These are phyloP conservation scores for Leucoptera coffeella DNA, from an alignment of 2,888 invertebrate species.

Conservation along the genomic window DNA sequence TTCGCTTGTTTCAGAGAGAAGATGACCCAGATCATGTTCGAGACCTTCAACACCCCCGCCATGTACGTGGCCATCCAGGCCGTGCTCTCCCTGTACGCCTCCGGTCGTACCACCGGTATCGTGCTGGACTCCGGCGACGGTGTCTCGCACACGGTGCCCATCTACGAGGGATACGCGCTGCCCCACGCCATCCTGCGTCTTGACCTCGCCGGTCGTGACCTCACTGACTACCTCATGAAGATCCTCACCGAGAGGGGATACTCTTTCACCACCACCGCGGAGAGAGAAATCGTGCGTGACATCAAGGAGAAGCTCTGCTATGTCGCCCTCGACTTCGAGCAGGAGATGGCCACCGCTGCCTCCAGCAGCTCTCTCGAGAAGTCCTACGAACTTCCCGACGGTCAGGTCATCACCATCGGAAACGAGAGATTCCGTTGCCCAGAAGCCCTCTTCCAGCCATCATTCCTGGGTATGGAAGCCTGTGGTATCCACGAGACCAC, in stretches of 20 bases:
- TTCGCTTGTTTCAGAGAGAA: slow-evolving; percentile 59
- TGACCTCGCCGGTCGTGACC: slow-evolving; percentile 87
- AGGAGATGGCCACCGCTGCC: slow-evolving; percentile 91
- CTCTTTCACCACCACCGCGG: slow-evolving; percentile 88
- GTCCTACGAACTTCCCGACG: slow-evolving; percentile 91
- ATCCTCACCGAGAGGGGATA: slow-evolving; percentile 88
- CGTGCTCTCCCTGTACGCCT: slow-evolving; percentile 87
- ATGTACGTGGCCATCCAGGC: slow-evolving; percentile 95
- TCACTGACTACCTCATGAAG: slow-evolving; percentile 92
- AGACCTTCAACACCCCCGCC: slow-evolving; percentile 88
- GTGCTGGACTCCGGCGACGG: slow-evolving; percentile 94
- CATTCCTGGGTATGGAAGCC: slow-evolving; percentile 85
- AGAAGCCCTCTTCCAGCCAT: slow-evolving; percentile 92
- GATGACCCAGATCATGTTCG: slow-evolving; percentile 92
- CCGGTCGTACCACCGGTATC: slow-evolving; percentile 95
- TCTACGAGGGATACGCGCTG: slow-evolving; percentile 91
- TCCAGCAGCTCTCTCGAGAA: slow-evolving; percentile 90
- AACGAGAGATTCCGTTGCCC: slow-evolving; percentile 93
- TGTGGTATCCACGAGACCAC: slow-evolving; percentile 85
- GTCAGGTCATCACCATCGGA: slow-evolving; percentile 87
- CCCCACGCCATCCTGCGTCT: slow-evolving; percentile 90
- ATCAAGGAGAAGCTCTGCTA: slow-evolving; percentile 93
- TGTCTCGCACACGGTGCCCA: slow-evolving; percentile 93
- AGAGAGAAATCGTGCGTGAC: slow-evolving; percentile 90
- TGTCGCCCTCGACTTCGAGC: slow-evolving; percentile 85